A percentile compares a stretch with the other conserved stretches of the same genome.
Conservation (phyloP, 2,113 vertebrate genomes). For the Amphiprion ocellaris region DNA sequence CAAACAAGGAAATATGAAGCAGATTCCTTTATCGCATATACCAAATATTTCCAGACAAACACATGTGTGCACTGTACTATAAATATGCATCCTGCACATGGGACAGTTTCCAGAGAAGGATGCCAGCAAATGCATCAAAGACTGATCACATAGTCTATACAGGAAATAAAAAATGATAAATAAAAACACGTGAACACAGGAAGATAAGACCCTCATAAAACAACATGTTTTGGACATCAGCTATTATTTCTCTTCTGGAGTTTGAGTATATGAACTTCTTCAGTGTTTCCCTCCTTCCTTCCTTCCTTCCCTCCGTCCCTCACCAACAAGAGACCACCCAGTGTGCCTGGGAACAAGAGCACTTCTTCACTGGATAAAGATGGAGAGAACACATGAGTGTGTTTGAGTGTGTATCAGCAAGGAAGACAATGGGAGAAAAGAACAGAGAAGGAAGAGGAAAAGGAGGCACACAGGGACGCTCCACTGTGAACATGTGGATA, state of each 20-base stretch:
- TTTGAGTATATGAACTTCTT: constrained; percentile 53
- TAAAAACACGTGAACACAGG: constrained; percentile 50
- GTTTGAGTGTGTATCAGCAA: constrained; percentile 15
- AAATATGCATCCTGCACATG: constrained; percentile 56
- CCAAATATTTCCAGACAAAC: constrained; percentile 52
- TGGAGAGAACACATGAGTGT: constrained; percentile 36
- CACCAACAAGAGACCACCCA: constrained; percentile 68
- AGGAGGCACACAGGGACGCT: constrained; percentile 24
- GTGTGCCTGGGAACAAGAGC: constrained; percentile 68
- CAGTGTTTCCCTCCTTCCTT: constrained; percentile 18
- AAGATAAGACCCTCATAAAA: constrained; percentile 37
- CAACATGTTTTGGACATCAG: constrained; percentile 35
- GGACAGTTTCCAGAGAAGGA: constrained; percentile 51
- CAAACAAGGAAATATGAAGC: constrained; percentile 66
- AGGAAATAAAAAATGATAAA: constrained; percentile 51
- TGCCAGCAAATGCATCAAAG: constrained; percentile 53
- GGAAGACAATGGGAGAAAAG: constrained; percentile 27
- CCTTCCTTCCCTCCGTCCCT: neutral
- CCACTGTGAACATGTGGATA: constrained; percentile 31
- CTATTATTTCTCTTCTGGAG: constrained; percentile 44
- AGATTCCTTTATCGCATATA: constrained; percentile 55
- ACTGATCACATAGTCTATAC: constrained; percentile 26
- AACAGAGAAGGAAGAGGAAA: constrained; percentile 7
- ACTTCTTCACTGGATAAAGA: constrained; percentile 32
- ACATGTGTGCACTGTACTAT: constrained; percentile 50